Base-by-base conservation (phyloP, 1,140 invertebrate genomes). In the Drosophila equinoxialis region DNA sequence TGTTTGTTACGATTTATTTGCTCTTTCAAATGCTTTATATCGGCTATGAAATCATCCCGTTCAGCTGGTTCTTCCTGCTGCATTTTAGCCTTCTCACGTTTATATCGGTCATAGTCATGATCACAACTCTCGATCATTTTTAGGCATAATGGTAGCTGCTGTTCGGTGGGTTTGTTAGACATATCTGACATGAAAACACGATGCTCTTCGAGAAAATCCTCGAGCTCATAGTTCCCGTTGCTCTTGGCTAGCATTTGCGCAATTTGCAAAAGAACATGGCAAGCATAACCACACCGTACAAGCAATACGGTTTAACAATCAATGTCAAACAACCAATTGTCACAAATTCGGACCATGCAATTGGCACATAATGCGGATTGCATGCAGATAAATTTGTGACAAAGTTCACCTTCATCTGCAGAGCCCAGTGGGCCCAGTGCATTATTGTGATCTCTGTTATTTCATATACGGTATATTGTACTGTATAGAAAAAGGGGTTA, bases 171-270 rank as follows among this genome's bases (percentile, higher is more conserved):
- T 51, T 83, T 80, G 30, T 90, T 90, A 6, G 81, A 78, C 85
- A 92, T 85, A 20, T 92, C 91, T n/a, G 71, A 72, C 90, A 92
- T 92, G 30, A 90, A 90, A 6, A 92, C 79, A 60, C 77, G 89
- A 37, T 92, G 87, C 54, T 91, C 90, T 63, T 92, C 91, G 0
- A 92, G 74, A 42, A 90, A 92, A 57, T 92, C 91, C 79, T 92
- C 91, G 4, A 92, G 68, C 7, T 92, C 79, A 71, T 92, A 92
- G 80, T 37, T 92, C 90, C 2, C 68, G 76, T 58, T 72, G 80
- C 71, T 92, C 90, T 42, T 82, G 61, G 17, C 58, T 86, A 30
- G 61, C 64, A 74, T 59, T 91, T 91, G 17, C 90, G 91, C 82
- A 80, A 90, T 57, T 91, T 87, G 6, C 91, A 80, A 71, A 92